Evolutionary conservation across 2,113 vertebrate genomes (phyloP), one percentile per base, ranked within the genome.

Genomic region (Lepisosteus oculatus): DNA sequence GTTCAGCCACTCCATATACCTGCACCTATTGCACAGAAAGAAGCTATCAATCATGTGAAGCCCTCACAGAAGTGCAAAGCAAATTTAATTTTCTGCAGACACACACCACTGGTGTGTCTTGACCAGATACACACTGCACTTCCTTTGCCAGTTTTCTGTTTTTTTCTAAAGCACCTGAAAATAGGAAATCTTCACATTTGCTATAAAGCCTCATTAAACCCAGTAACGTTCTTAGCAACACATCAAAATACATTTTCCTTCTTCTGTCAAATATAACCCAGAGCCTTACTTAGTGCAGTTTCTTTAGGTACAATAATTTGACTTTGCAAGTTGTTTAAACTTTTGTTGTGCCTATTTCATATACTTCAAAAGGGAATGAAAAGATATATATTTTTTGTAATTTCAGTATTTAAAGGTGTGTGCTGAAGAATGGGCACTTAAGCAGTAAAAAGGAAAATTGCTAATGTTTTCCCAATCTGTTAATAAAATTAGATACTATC

Each of bases 11-110:
- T 13, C 12, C 4, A 11, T 5, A 59, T 59, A 15, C 57, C 57
- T 59, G 57, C 57, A 59, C 57, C 57, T 59, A 13, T 59, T 59
- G 57, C 57, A 59, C 9, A n/a, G 57, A 59, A 59, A 59, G 9
- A 59, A 59, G 57, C 57, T 15, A 59, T 59, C 57, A 5, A 15
- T 59, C 57, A 59, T 14, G 9, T 13, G 9, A 13, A 59, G 3
- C n/a, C 57, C 57, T n/a, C 12, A 14, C 57, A 13, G n/a, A 6
- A n/a, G 14, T 13, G 14, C 11, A 11, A n/a, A 59, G 57, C 5
- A 13, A 59, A 6, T 59, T 13, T 13, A 8, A 59, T 59, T 59
- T 13, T 11, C 13, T n/a, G 57, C 47, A 51, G 13, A 59, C 56
- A 59, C 56, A 59, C 56, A 59, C 57, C 57, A 14, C 57, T n/a